Evolutionary conservation across 1,140 invertebrate species (phyloP), one percentile per base, ranked within the genome.

Genomic region (Drosophila bifasciata): DNA sequence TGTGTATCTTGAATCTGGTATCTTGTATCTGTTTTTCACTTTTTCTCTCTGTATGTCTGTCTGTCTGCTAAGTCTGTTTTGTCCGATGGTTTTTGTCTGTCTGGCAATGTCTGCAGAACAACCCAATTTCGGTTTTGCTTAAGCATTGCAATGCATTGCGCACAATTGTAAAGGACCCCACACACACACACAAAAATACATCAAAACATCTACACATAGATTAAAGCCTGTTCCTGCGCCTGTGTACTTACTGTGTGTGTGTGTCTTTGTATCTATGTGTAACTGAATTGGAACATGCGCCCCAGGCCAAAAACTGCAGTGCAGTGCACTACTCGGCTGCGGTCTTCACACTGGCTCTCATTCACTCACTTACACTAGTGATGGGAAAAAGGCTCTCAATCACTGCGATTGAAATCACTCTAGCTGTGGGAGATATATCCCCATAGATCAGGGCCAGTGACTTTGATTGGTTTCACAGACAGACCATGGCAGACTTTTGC

Each of bases 41-140:
- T 57, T 69, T 68, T 36, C 23, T 36, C 32, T 36, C 57, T 48
- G 59, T 63, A 63, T 62, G 43, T 77, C 52, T 48, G 59, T 63
- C 69, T 62, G 43, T 23, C 32, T 39, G 32, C n/a, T n/a, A n/a
- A n/a, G n/a, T n/a, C n/a, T n/a, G n/a, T n/a, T 56, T 50, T 36
- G 63, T 69, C 62, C 62, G 55, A 55, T 70, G 79, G 40, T 41
- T 28, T 41, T 28, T 68, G 83, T 77, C 52, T 52, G 48, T 52
- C 58, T 43, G 50, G 16, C 43, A 28, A 17, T 81, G 83, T 88
- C 74, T 88, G 78, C 83, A 52, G 58, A 81, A 83, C 83, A 86
- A 86, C 83, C 81, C 81, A 86, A 86, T 86, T 86, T 86, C 81
- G 83, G 83, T 86, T 78, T 81, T 88, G 70, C 83, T 88, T 86